Conservation (phyloP, 2,888 invertebrate genomes). For the Phaedon cochleariae region DNA sequence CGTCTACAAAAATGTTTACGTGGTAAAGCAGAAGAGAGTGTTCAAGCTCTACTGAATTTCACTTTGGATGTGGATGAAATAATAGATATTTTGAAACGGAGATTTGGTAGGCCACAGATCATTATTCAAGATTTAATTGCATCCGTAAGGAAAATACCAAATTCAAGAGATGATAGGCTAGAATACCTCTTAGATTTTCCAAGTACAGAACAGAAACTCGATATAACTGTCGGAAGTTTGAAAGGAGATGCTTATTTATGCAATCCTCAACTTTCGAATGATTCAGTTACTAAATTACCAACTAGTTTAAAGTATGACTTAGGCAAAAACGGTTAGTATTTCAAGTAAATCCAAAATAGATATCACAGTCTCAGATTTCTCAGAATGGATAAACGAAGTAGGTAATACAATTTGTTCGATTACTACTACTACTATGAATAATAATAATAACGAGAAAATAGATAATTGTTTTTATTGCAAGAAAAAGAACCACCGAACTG, state of each 20-base stretch:
- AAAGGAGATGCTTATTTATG: background rate
- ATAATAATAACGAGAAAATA: background rate
- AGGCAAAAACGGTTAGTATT: background rate
- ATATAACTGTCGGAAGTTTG: background rate
- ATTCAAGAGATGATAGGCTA: background rate
- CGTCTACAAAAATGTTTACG: slow-evolving; percentile 1
- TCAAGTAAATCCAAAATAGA: background rate
- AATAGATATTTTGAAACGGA: background rate
- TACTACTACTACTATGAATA: background rate
- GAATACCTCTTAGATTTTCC: slow-evolving; percentile 6
- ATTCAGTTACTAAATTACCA: background rate
- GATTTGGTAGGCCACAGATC: slow-evolving; percentile 13
- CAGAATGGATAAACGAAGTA: background rate
- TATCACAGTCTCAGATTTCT: background rate
- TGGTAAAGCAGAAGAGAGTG: background rate
- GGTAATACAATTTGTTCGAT: background rate
- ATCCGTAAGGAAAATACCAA: background rate
- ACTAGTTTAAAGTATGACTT: background rate
- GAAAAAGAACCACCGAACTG: background rate
- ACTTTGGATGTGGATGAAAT: slow-evolving; percentile 8
- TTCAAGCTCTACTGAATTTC: slow-evolving; percentile 1
- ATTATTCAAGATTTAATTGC: slow-evolving; percentile 9
- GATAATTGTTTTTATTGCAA: background rate
- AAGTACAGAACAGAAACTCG: background rate
- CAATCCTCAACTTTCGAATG: slow-evolving; percentile 1